Conservation (phyloP, 1,140 invertebrate species). For the Zaprionus tsacasi region DNA sequence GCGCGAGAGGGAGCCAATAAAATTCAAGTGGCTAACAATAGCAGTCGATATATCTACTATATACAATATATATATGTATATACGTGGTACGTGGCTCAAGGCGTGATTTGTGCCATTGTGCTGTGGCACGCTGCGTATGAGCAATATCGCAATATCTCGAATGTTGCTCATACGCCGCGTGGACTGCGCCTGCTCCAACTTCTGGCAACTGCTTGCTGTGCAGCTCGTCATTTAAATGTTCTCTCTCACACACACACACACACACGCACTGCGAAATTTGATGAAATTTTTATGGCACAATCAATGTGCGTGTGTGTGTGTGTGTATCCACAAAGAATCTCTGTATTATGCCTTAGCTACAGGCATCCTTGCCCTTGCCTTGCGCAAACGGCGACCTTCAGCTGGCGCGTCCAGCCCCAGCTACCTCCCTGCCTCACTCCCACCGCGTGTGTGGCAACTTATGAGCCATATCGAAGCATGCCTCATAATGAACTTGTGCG, state of each 20-base stretch:
- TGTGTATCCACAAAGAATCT: slow-evolving; percentile 55
- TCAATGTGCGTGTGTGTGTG: slow-evolving; percentile 27
- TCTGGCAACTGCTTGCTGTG: slow-evolving; percentile 37
- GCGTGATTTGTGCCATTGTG: slow-evolving; percentile 37
- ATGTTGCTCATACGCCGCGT: slow-evolving; percentile 71
- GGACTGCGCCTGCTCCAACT: slow-evolving; percentile 67
- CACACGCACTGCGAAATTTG: slow-evolving; percentile 15
- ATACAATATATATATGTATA: not conserved
- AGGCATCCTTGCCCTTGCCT: slow-evolving; percentile 73
- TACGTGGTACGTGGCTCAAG: slow-evolving; percentile 12
- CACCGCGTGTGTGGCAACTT: slow-evolving; percentile 24
- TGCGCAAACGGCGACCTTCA: slow-evolving; percentile 67
- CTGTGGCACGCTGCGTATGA: slow-evolving; percentile 56
- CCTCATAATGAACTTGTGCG: slow-evolving; percentile 77
- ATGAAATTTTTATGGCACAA: slow-evolving; percentile 49
- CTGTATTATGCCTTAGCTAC: slow-evolving; percentile 44
- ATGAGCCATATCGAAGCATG: slow-evolving; percentile 57
- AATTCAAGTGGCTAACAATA: slow-evolving; percentile 45
- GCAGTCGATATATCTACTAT: slow-evolving; percentile 28
- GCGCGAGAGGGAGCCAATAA: slow-evolving; percentile 27
- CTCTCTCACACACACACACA: not conserved
- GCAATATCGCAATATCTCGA: slow-evolving; percentile 49
- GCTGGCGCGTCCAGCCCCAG: slow-evolving; percentile 46
- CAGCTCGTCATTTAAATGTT: slow-evolving; percentile 47
- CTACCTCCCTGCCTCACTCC: not conserved